phyloP scores from a whole-genome alignment of 2,797 vertebrate species.

The Heteromormyrus szaboi region DNA sequence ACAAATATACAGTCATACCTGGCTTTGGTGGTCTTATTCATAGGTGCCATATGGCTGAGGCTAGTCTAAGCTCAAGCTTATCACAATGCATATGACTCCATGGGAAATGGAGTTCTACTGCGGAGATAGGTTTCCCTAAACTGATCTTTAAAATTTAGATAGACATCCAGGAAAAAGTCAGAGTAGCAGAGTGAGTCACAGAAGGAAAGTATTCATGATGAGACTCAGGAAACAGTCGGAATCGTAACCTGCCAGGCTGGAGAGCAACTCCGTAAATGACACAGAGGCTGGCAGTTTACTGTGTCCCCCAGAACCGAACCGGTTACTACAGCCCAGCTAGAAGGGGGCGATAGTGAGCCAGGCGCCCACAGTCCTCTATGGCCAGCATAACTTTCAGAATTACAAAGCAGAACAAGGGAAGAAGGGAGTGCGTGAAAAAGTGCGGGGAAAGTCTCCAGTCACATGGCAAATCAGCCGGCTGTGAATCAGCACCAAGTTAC shows the following conservation, averaged over 20 bases:
- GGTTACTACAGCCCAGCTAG: not conserved
- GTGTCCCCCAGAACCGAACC: not conserved
- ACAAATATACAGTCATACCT: not conserved
- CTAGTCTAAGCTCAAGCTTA: not conserved
- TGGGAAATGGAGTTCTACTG: not conserved
- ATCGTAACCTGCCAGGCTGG: not conserved
- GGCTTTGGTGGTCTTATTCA: not conserved
- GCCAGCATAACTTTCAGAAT: not conserved
- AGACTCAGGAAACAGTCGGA: not conserved
- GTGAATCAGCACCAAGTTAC: not conserved
- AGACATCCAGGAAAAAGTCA: not conserved
- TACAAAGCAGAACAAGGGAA: not conserved
- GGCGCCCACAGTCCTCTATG: not conserved
- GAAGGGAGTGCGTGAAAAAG: not conserved
- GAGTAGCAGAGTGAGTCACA: not conserved
- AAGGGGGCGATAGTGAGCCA: not conserved
- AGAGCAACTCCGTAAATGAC: not conserved
- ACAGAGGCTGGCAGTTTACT: not conserved
- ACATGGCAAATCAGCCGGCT: not conserved
- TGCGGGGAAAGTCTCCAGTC: not conserved
- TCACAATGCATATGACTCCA: not conserved
- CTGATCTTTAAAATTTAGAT: not conserved
- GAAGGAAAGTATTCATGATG: not conserved
- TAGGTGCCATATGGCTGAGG: not conserved
- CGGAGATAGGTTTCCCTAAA: not conserved